These are phyloP conservation scores for Sebastes aleutianus DNA, from an alignment of 2,797 vertebrate genomes.

Conservation along the genomic window DNA sequence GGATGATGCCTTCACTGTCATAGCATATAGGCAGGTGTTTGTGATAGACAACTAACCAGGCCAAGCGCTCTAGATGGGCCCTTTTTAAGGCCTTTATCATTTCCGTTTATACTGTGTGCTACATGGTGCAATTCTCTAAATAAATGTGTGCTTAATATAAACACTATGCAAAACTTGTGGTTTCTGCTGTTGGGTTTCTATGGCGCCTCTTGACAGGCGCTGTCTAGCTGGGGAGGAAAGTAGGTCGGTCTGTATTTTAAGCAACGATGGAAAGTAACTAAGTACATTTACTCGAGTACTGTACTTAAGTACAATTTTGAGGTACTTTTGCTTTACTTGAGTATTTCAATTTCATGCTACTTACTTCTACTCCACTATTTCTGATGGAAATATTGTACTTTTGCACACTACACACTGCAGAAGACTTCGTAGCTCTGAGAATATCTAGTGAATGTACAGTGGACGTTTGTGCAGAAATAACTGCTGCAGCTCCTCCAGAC, in stretches of 20 bases:
- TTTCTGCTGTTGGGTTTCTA: background rate
- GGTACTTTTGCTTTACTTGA: background rate
- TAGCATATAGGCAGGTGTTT: background rate
- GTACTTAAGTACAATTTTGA: background rate
- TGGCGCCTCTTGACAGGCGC: background rate
- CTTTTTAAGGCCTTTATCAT: background rate
- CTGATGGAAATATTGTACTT: background rate
- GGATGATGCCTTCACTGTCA: background rate
- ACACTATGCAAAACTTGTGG: background rate
- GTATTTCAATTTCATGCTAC: background rate
- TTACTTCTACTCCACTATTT: background rate
- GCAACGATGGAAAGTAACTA: background rate
- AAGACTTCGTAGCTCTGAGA: no score
- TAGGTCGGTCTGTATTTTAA: background rate
- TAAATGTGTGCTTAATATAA: background rate
- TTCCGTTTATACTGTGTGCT: background rate
- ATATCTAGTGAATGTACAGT: no score
- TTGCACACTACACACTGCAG: no score
- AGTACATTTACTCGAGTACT: background rate
- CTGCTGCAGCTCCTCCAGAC: no score
- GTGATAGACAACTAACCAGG: background rate
- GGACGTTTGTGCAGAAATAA: no score
- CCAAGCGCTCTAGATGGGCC: background rate
- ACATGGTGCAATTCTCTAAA: background rate
- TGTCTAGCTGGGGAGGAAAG: background rate